Base-by-base conservation (phyloP, 2,113 vertebrate genomes). In the Malurus melanocephalus region DNA sequence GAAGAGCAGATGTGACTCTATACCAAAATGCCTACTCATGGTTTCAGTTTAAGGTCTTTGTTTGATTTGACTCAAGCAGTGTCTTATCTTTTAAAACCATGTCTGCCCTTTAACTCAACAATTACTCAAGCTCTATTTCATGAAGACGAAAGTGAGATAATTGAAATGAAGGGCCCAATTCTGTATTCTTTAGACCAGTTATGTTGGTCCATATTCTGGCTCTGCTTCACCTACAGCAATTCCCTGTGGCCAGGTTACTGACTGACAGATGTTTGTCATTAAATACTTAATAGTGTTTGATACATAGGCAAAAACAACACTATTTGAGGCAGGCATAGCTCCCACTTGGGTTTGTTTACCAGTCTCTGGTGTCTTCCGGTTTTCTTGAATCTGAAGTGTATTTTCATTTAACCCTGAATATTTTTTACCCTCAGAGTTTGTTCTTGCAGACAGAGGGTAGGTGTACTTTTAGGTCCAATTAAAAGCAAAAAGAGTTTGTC, bases 41-140 rank as follows among this genome's bases (percentile, higher is more conserved):
- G 33, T 80, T 94, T 90, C 73, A 38, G 6, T 93, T 49, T 27
- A 71, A 90, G 33, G 32, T 30, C 48, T 89, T 80, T 83, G 72
- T 68, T 89, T 93, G 84, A 17, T 56, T 88, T 84, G 57, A 30
- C 67, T 84, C 35, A 23, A 60, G 66, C 49, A 30, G 11, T 27
- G 57, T 72, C 71, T 77, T 91, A 61, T 66, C 64, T 92, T 68
- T 62, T 62, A 85, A 78, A 53, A 38, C 32, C 26, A 51, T 69
- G n/a, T 55, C 87, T 93, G 33, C 0, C 13, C 40, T 94, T 92
- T 90, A 92, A 84, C 74, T 73, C 21, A 17, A 12, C 26, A 65
- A 1, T 64, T 74, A 40, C 40, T 85, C 28, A 18, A 22, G 26
- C n/a, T 69, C 26, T 60, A 15, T 60, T 66, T 83, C 5, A n/a